A percentile compares a stretch with the other conserved stretches of the same genome.
Evolutionary conservation across 2,888 invertebrate species (phyloP).

Genomic region (Erebia epiphron): DNA sequence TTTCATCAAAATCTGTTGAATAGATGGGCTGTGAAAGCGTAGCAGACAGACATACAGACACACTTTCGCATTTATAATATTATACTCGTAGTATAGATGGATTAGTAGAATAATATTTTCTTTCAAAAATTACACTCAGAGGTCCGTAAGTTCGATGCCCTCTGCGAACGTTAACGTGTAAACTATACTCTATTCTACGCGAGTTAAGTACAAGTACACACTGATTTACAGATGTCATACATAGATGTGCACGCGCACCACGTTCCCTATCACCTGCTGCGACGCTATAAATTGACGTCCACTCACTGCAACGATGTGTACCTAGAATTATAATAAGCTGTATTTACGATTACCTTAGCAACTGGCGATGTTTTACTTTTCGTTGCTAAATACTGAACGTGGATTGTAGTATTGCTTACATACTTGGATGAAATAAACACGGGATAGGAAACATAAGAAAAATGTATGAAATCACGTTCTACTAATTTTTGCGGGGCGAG

Average conservation of each 20-base stretch:
- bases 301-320: slow-evolving; percentile 2
- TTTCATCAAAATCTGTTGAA: too few relatives aligned
- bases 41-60: too few relatives aligned
- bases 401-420: too few relatives aligned
- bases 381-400: not conserved
- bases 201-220: not conserved
- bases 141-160: not conserved
- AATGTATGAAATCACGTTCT: too few relatives aligned
- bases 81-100: too few relatives aligned
- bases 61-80: too few relatives aligned
- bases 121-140: too few relatives aligned
- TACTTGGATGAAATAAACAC: too few relatives aligned
- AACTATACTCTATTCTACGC: not conserved
- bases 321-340: slow-evolving; percentile 22
- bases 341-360: slow-evolving; percentile 11
- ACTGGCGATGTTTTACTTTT: not conserved
- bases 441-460: too few relatives aligned
- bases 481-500: too few relatives aligned
- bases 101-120: too few relatives aligned
- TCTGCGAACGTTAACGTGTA: not conserved
- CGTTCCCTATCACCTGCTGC: slow-evolving; percentile 44
- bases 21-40: too few relatives aligned
- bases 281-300: slow-evolving; percentile 25
- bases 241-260: slow-evolving; percentile 43
- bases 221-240: slow-evolving; percentile 37